Conservation (phyloP, 2,888 invertebrate species). For the Chalcis sispes region DNA sequence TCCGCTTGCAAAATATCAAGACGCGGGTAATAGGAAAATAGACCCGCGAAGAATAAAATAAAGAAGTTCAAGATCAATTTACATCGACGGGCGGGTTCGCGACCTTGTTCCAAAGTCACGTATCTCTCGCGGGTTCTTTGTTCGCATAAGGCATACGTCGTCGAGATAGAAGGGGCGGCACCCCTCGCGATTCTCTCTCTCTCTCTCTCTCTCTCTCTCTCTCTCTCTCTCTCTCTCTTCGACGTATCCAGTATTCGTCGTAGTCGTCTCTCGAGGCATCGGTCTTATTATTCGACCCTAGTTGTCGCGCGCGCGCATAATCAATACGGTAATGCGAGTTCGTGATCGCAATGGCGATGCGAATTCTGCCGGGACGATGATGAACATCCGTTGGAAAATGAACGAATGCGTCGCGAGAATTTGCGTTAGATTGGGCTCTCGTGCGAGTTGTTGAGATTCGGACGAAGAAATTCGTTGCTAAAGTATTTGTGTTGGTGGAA, state of each 20-base stretch:
- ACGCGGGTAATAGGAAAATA: not conserved
- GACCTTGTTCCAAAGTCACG: conserved; percentile 56
- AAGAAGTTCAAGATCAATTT: conserved; percentile 54
- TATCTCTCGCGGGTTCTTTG: conserved; percentile 59
- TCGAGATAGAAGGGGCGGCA: conserved; percentile 53
- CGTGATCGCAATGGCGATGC: conserved; percentile 43
- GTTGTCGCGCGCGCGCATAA: conserved; percentile 61
- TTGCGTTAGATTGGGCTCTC: no score
- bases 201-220: not conserved
- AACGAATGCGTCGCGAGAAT: no score
- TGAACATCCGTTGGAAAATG: no score
- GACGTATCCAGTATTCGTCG: conserved; percentile 57
- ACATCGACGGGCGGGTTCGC: conserved; percentile 53
- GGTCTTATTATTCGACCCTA: conserved; percentile 68
- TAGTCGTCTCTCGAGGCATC: conserved; percentile 59
- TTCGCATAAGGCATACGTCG: conserved; percentile 56
- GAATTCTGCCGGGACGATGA: not conserved
- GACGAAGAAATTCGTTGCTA: no score
- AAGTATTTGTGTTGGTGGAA: no score
- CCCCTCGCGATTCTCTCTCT: not conserved
- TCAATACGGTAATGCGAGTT: conserved; percentile 60
- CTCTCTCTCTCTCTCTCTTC: not conserved
- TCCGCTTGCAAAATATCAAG: not conserved
- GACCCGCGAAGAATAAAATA: not conserved
- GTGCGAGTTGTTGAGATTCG: no score